phyloP scores from a whole-genome alignment of 2,888 invertebrate genomes.

The Neocrepidodera transversa region DNA sequence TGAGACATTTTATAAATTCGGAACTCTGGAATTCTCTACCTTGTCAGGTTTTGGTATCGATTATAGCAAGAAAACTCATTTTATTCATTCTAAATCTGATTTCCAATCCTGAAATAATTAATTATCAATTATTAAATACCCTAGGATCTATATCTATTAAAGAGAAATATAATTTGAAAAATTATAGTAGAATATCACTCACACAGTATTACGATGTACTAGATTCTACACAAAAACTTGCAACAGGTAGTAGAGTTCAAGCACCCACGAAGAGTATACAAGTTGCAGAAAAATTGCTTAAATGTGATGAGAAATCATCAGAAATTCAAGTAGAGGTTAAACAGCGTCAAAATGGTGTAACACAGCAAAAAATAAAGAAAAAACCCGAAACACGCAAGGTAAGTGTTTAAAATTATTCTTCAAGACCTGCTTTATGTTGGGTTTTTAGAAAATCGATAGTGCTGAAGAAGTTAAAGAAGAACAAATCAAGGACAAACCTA shows the following conservation, averaged over 20 bases:
- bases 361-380: conserved; percentile 1
- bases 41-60: conserved; percentile 68
- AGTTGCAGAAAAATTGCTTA: conserved; percentile 1
- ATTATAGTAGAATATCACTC: conserved; percentile 45
- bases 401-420: background rate
- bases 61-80: conserved; percentile 67
- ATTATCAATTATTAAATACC: conserved; percentile 51
- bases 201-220: conserved; percentile 39
- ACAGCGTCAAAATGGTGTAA: conserved; percentile 5
- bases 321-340: background rate
- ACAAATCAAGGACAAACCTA: conserved; percentile 2
- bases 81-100: conserved; percentile 62
- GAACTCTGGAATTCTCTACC: conserved; percentile 73
- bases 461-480: conserved; percentile 33
- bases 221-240: conserved; percentile 22
- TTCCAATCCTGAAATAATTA: conserved; percentile 64
- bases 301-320: background rate
- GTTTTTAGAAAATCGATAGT: conserved; percentile 31
- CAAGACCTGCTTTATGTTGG: background rate
- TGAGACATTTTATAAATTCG: conserved; percentile 72
- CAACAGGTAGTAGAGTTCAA: background rate
- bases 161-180: conserved; percentile 45
- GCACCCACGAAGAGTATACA: conserved; percentile 8
- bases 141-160: conserved; percentile 41
- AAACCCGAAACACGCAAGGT: conserved; percentile 16